Base-by-base conservation (phyloP, 2,113 vertebrate species). In the Cervus canadensis region DNA sequence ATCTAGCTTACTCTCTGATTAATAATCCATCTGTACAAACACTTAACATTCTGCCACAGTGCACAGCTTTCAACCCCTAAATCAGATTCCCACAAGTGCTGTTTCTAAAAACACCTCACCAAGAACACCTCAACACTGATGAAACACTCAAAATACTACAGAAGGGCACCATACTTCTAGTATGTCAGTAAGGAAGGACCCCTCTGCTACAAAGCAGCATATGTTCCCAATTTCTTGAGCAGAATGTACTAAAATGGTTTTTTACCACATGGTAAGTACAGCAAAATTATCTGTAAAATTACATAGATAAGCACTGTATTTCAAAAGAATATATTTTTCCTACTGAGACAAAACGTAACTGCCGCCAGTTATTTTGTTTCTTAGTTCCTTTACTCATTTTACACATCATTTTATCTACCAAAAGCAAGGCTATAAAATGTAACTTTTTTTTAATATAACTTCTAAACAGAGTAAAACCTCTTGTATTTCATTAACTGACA, bases 11-110 rank as follows among this genome's bases (percentile, higher is more conserved):
- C 59, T 95, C 59, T 95, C 59, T 82, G 64, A 97, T 48, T 97
- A 96, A 91, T 88, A 97, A 96, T 36, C 60, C n/a, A 52, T 92
- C 43, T 94, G 86, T 54, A 97, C 74, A 97, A 96, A 91, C 81
- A 92, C 30, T 87, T 86, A 91, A 57, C 52, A 97, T 74, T 79
- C 88, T 84, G 56, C 48, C 59, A 81, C 28, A 89, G 45, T 81
- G 81, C 78, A 67, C 17, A 79, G 33, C 33, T 89, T 95, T 79
- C 56, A 96, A 71, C 57, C 21, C n/a, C 71, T 93, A 74, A 81
- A 81, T 92, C 64, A 95, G 64, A 87, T 64, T 96, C 91, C 28
- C 28, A 93, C 50, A 94, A 96, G n/a, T 28, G 82, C 97, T 79
- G 74, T 57, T 94, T 87, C 81, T 95, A 9, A 91, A 95, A 95